Evolutionary conservation across 2,113 vertebrate species (phyloP).

Genomic region (Dromiciops gliroides): DNA sequence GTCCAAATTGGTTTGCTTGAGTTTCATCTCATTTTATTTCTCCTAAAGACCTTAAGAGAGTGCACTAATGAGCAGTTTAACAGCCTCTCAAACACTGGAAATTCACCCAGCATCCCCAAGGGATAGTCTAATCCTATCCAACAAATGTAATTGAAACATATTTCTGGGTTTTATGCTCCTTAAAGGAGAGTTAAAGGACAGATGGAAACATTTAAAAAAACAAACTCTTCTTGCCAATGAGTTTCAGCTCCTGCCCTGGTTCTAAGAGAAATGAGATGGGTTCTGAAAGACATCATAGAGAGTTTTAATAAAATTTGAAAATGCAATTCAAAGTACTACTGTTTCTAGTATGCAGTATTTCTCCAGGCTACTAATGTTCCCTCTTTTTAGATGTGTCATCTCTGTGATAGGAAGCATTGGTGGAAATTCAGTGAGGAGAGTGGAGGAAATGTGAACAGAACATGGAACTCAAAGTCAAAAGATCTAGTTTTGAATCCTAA

Average conservation of each 20-base stretch:
- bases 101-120: background rate
- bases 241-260: background rate
- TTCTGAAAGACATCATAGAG: background rate
- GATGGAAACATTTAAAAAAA: background rate
- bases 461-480: background rate
- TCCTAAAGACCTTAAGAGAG: background rate
- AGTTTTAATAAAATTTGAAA: background rate
- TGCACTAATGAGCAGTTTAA: background rate
- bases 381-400: background rate
- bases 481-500: background rate
- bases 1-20: background rate
- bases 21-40: background rate
- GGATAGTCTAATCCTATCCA: background rate
- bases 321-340: background rate
- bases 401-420: background rate
- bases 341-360: background rate
- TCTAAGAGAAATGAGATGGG: background rate
- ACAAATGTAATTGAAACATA: slow-evolving; percentile 17
- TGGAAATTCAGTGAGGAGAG: background rate
- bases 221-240: background rate
- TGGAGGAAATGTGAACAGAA: background rate
- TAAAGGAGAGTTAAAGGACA: background rate
- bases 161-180: slow-evolving; percentile 3
- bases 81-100: background rate
- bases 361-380: background rate